Base-by-base conservation (phyloP, 2,113 vertebrate species). In the Rallus limicola region DNA sequence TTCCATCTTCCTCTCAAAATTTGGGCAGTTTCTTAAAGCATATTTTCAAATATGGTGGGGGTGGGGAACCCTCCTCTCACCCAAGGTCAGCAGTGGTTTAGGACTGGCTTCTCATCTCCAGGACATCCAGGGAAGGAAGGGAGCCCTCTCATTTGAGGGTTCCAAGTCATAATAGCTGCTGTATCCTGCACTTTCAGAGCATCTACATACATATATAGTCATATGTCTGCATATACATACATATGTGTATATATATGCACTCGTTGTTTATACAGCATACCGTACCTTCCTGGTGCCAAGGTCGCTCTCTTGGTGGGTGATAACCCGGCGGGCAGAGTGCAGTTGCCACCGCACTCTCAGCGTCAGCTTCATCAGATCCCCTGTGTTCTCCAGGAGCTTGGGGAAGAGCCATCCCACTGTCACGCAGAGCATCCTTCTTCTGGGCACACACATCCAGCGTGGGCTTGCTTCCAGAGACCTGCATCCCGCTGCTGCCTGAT, bases 211-310 rank as follows among this genome's bases (percentile, higher is more conserved):
- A 5, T 16, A 7, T 14, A 10, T 13, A 7, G 5, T 20, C 16
- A 76, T 26, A 18, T 11, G 44, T 46, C 42, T 44, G 7, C 5
- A 16, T 15, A 34, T 12, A 10, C 42, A 23, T 40, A 20, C 13
- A 60, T 2, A 48, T 48, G 31, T 12, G 8, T 34, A 23, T 34
- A 16, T 11, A 55, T 2, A 42, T 15, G 8, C 4, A 16, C 15
- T 48, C 8, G 38, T 5, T 3, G 42, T 7, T 18, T 19, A 2
- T 13, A 40, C 3, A 38, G n/a, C n/a, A 53, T 59, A 21, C 72
- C 34, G 2, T 95, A 97, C 97, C 97, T 95, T 81, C 86, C 40
- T 60, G 72, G 11, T 1, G 59, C 23, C 44, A 71, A 53, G 26
- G 46, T 12, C 40, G 19, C 55, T 85, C 50, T 78, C 72, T 5